Evolutionary conservation across 2,888 invertebrate genomes (phyloP).

Genomic region (Auanema sp.): DNA sequence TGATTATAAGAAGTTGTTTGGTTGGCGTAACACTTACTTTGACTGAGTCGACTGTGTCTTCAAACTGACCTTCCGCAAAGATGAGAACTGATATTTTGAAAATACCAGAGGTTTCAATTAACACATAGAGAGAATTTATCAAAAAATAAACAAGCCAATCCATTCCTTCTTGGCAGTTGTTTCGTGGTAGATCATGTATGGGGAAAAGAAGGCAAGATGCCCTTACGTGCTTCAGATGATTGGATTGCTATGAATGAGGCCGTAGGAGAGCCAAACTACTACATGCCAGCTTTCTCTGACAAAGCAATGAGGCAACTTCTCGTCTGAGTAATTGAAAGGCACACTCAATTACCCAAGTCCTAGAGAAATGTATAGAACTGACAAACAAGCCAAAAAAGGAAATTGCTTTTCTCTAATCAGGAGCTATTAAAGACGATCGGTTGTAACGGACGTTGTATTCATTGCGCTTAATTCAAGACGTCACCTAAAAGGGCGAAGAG

Average conservation of each 20-base stretch:
- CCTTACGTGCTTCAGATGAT: neutral
- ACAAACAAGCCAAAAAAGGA: too few species aligned
- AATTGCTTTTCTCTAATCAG: too few species aligned
- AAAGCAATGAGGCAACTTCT: neutral
- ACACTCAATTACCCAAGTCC: slow-evolving; percentile 4
- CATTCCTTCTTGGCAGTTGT: neutral
- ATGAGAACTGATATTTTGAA: slow-evolving; percentile 40
- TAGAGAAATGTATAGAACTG: too few species aligned
- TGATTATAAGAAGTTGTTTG: neutral
- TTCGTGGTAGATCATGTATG: neutral
- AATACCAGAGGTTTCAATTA: too few species aligned
- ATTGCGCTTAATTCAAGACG: too few species aligned
- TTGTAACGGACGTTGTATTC: too few species aligned
- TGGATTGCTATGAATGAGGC: slow-evolving; percentile 3
- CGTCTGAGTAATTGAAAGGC: neutral
- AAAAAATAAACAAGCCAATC: too few species aligned
- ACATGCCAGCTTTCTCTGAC: too few species aligned
- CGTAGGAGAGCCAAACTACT: neutral
- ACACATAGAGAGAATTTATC: too few species aligned
- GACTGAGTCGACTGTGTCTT: slow-evolving; percentile 28
- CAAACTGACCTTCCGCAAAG: slow-evolving; percentile 29
- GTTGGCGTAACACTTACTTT: slow-evolving; percentile 12
- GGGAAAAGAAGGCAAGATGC: neutral
- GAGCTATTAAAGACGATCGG: too few species aligned
- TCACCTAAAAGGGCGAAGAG: too few species aligned